Percentiles rank a stretch among this genome's conserved stretches.
Evolutionary conservation across 2,797 vertebrate species (phyloP).

Genomic region (Tympanoctomys barrerae): DNA sequence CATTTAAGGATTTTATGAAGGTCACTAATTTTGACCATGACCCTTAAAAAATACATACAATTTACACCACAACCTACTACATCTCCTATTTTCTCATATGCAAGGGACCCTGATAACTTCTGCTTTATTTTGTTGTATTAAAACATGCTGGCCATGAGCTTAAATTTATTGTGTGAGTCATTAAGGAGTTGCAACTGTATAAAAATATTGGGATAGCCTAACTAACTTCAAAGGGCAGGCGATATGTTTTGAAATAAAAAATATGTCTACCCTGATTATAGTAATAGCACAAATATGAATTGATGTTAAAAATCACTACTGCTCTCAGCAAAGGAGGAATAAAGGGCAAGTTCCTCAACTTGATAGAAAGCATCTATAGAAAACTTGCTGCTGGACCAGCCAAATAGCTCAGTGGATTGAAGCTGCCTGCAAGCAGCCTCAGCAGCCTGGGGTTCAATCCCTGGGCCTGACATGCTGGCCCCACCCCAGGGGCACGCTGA

Average conservation of each 20-base stretch:
- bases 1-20: conserved; percentile 5
- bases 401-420: no score
- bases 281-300: conserved; percentile 8
- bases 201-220: background rate
- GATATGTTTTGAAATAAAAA: conserved; percentile 20
- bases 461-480: no score
- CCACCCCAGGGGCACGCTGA: no score
- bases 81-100: background rate
- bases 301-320: conserved; percentile 15
- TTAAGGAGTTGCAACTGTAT: conserved; percentile 13
- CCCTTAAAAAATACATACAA: conserved; percentile 52
- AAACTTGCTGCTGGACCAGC: background rate
- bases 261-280: background rate
- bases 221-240: conserved; percentile 50
- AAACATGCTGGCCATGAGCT: background rate
- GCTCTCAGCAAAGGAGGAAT: background rate
- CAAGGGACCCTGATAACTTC: background rate
- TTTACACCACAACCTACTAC: background rate
- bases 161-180: conserved; percentile 10
- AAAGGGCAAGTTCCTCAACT: background rate
- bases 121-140: conserved; percentile 16
- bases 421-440: no score
- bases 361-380: background rate
- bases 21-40: conserved; percentile 9
- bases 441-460: no score